A percentile compares a stretch with the other conserved stretches of the same genome.
Evolutionary conservation across 2,113 vertebrate species (phyloP).

Genomic region (Chloroceryle aenea): DNA sequence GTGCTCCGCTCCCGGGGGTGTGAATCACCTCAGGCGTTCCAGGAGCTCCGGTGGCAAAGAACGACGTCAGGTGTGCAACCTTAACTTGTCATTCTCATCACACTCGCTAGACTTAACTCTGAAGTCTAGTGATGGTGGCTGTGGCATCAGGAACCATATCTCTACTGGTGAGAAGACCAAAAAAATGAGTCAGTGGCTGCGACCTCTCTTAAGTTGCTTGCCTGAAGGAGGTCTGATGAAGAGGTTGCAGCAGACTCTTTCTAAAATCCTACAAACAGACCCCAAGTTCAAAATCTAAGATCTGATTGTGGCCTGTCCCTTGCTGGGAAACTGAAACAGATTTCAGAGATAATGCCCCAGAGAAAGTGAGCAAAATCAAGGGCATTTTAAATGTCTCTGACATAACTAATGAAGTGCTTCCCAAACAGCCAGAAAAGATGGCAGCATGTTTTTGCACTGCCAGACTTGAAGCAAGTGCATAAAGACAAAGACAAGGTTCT

Average conservation of each 20-base stretch:
- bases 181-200: not conserved
- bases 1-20: accelerated
- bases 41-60: accelerated
- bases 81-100: accelerated
- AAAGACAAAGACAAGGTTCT: not conserved
- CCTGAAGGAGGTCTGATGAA: not conserved
- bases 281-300: not conserved
- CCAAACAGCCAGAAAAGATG: not conserved
- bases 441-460: not conserved
- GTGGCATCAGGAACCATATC: not conserved
- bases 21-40: not conserved
- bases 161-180: not conserved
- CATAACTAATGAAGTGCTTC: not conserved
- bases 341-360: not conserved
- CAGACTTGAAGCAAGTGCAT: not conserved
- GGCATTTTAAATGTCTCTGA: not conserved
- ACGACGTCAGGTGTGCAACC: accelerated
- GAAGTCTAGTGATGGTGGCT: not conserved
- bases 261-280: not conserved
- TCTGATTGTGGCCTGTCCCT: not conserved
- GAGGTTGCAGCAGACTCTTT: not conserved
- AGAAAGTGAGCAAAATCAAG: not conserved
- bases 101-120: not conserved
- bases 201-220: not conserved
- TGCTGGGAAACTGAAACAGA: not conserved